Base-by-base conservation (phyloP, 2,888 invertebrate genomes). In the Odontomyia ornata region DNA sequence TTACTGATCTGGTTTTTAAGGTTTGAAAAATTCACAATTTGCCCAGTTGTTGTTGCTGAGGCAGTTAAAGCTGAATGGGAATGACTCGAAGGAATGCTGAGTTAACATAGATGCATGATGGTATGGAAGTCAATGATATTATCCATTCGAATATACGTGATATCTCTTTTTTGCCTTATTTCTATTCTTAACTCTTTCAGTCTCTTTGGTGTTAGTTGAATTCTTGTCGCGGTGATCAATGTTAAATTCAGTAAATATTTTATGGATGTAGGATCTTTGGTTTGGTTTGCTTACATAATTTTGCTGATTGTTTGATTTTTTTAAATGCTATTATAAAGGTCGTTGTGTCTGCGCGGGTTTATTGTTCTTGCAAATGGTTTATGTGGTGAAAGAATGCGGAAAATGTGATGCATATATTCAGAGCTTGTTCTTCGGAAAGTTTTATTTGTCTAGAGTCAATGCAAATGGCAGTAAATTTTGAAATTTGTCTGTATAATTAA, bases 21-120 rank as follows among this genome's bases (percentile, higher is more conserved):
- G 25, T 60, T 25, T 60, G 60, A 60, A 60, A 60, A 21, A 60
- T 60, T 60, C 60, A 60, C 60, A 23, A 60, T 60, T 60, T 25
- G 56, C 56, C 18, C 43, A 7, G 43, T 43, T 43, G 56, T 56
- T 56, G 56, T 18, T n/a, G n/a, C n/a, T n/a, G n/a, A n/a, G n/a
- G 56, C 56, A 7, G 9, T 13, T 56, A 15, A 11, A 13, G n/a
- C 56, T 56, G 56, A 56, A 56, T 56, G 56, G 9, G 60, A 60
- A 60, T 60, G 60, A 60, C 60, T 60, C 2, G 25, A 23, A 23
- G 23, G 60, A 60, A 60, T 23, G 60, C 18, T 18, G 52, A 15
- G 4, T 25, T 18, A n/a, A n/a, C n/a, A n/a, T n/a, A 23, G 60
- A 9, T 52, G 52, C 52, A 52, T 52, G 52, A 52, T n/a, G 15